Percentiles rank a stretch among this genome's conserved stretches.
phyloP scores from a whole-genome alignment of 2,797 vertebrate species.

The Aselliscus stoliczkanus region DNA sequence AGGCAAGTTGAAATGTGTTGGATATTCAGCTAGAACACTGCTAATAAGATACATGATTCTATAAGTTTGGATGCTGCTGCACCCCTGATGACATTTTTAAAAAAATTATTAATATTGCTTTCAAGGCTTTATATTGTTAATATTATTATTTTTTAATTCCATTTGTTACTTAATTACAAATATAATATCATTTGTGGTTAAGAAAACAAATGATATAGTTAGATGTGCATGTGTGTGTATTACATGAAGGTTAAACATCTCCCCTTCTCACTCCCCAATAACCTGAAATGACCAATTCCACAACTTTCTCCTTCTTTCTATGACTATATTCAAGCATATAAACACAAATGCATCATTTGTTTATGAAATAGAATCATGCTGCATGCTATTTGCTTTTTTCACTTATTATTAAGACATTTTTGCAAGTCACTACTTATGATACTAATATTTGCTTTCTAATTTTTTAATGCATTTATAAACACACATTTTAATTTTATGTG shows the following conservation, averaged over 20 bases:
- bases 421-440: not conserved
- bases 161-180: conserved; percentile 18
- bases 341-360: not conserved
- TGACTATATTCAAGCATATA: not conserved
- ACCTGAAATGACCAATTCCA: not conserved
- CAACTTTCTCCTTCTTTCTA: not conserved
- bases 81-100: not conserved
- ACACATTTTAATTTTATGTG: not conserved
- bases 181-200: not conserved
- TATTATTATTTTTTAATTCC: not conserved
- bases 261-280: not conserved
- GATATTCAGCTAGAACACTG: not conserved
- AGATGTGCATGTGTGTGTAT: not conserved
- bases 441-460: not conserved
- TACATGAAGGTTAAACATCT: not conserved
- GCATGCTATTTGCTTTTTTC: not conserved
- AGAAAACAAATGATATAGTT: not conserved
- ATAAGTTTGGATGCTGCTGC: not conserved
- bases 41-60: not conserved
- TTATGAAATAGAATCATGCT: conserved; percentile 5
- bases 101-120: not conserved
- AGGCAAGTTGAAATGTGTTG: not conserved
- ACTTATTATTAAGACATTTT: not conserved
- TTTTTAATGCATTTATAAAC: not conserved
- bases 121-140: not conserved